Evolutionary conservation across 2,113 vertebrate genomes (phyloP).

Genomic region (Hylia prasina): DNA sequence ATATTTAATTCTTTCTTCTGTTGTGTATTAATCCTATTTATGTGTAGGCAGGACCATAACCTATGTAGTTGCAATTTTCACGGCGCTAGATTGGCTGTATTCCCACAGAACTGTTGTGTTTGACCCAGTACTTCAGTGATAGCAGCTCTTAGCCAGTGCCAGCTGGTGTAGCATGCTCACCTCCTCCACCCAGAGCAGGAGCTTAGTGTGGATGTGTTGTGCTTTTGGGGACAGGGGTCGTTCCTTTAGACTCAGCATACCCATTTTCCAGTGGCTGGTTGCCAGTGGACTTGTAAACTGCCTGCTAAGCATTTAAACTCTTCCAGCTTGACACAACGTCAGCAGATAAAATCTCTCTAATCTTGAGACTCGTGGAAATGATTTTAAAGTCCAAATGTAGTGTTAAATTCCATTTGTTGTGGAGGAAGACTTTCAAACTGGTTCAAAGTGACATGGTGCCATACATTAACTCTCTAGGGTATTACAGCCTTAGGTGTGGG

Average conservation of each 20-base stretch:
- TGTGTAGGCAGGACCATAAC: background rate
- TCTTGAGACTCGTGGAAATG: background rate
- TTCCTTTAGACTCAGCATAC: background rate
- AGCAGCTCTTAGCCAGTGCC: background rate
- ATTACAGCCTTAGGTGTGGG: background rate
- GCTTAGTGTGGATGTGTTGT: accelerated
- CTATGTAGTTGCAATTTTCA: background rate
- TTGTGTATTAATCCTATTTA: background rate
- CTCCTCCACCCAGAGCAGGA: background rate
- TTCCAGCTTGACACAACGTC: background rate
- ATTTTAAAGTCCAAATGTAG: background rate
- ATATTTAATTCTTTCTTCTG: background rate
- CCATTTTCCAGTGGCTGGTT: background rate
- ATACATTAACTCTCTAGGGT: background rate
- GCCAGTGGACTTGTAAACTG: background rate
- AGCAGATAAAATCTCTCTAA: background rate
- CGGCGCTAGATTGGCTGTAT: background rate
- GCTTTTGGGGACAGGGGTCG: accelerated
- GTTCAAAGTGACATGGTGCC: background rate
- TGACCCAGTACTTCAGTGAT: background rate
- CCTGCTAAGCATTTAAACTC: background rate
- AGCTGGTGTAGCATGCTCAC: accelerated
- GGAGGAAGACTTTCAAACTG: background rate
- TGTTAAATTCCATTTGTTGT: background rate
- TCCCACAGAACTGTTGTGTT: background rate